Evolutionary conservation across 2,888 invertebrate species (phyloP).

Genomic region (Mesorhabditis belari): DNA sequence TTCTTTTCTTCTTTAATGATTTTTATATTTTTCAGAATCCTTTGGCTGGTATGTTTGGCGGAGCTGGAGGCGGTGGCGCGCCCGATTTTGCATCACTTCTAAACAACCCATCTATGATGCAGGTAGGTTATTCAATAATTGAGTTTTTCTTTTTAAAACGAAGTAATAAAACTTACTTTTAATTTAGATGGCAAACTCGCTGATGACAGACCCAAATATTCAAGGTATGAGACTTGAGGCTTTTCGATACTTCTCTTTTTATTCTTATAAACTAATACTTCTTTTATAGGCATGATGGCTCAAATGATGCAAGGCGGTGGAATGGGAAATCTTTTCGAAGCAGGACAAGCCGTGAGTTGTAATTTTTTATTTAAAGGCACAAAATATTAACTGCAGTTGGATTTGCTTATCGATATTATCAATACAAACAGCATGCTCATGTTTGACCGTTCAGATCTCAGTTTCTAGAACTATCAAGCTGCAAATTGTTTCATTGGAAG

Average conservation of each 20-base stretch:
- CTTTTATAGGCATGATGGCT: conserved; percentile 28
- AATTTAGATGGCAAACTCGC: conserved; percentile 18
- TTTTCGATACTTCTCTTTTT: background rate
- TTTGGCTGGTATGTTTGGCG: conserved; percentile 27
- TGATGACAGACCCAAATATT: conserved; percentile 69
- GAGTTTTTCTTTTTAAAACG: background rate
- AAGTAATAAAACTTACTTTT: background rate
- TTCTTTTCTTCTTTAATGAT: background rate
- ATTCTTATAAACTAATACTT: background rate
- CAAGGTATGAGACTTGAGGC: conserved; percentile 65
- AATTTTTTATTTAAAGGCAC: background rate
- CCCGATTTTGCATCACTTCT: conserved; percentile 58
- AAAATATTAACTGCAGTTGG: background rate
- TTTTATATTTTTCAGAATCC: conserved; percentile 12
- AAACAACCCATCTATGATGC: conserved; percentile 74
- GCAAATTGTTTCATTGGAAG: no score
- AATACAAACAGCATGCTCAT: no score
- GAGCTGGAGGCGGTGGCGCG: conserved; percentile 11
- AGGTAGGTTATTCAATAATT: conserved; percentile 40
- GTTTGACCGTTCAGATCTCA: no score
- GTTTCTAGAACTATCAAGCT: no score
- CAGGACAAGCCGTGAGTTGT: conserved; percentile 67
- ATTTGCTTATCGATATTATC: no score
- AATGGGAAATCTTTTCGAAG: conserved; percentile 59
- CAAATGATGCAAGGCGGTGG: conserved; percentile 33